Base-by-base conservation (phyloP, 92 coral and sea anemone genomes). In the Pocillopora meandrina region DNA sequence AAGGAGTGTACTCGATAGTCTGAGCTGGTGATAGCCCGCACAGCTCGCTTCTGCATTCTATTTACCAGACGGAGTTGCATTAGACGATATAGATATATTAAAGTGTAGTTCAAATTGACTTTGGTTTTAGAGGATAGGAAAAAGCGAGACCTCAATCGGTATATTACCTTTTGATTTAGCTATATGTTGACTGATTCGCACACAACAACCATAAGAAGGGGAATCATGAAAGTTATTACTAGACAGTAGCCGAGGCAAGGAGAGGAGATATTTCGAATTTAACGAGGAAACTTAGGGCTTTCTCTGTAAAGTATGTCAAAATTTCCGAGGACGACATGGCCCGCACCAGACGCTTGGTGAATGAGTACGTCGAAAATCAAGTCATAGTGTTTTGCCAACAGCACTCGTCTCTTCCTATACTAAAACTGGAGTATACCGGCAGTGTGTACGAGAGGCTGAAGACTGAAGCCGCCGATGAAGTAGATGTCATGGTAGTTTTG, bases 391-490 rank as follows among this genome's bases (percentile, higher is more conserved):
- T 75, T 71, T 79, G 88, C 74, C 71, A 20, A 33, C 13, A 76
- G 15, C 84, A 81, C 23, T 87, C 95, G 14, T 19, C 62, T 0
- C 61, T 93, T 9, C 84, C 90, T 55, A 82, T 93, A 42, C 72
- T 61, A 42, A 87, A 86, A 10, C 89, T 91, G 23, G 93, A 91
- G 35, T 91, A 79, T 72, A 91, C 97, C n/a, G 97, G 97, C 1
- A 93, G 97, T 33, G 91, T 82, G 61, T 93, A 91, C 61, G 97
- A 93, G 80, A 63, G 75, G 17, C 90, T 93, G 61, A 93, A 93
- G 80, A 91, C 97, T 7, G 97, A 89, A 70, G 91, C 93, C 23
- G 93, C 93, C 19, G 97, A 93, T 71, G 97, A 93, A 56, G 94
- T 88, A 26, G 97, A 93, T 79, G 83, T 93, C 20, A 93, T 91